These are phyloP conservation scores for Pseudomyrmex dendroicus DNA, from an alignment of 1,140 invertebrate species.

Conservation along the genomic window DNA sequence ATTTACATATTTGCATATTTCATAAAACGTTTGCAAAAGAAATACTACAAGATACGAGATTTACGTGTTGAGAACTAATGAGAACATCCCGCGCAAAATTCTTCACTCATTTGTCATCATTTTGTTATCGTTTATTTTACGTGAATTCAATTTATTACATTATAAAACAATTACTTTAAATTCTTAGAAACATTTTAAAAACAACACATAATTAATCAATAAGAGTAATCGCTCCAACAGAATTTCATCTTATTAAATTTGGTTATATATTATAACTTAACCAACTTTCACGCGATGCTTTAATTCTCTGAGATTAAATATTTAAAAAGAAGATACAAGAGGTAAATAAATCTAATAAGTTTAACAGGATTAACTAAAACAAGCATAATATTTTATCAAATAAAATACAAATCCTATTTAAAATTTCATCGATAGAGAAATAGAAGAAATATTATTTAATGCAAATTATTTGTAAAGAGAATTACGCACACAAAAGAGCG, in stretches of 20 bases:
- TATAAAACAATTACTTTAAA: neutral
- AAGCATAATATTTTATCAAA: neutral
- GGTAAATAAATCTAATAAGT: slow-evolving; percentile 15
- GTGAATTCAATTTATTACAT: neutral
- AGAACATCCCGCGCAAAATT: too few relatives aligned
- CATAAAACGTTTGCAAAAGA: neutral
- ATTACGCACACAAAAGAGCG: slow-evolving; percentile 5
- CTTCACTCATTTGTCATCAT: too few relatives aligned
- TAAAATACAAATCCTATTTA: neutral
- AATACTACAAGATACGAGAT: neutral
- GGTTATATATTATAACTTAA: too few relatives aligned
- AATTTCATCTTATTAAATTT: too few relatives aligned
- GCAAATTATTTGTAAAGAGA: slow-evolving; percentile 25
- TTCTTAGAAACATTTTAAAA: neutral
- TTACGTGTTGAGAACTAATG: too few relatives aligned
- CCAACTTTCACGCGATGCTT: too few relatives aligned
- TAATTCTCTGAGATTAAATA: too few relatives aligned
- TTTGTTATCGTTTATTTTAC: neutral
- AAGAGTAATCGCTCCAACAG: neutral
- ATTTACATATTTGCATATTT: slow-evolving; percentile 2
- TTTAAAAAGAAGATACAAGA: neutral
- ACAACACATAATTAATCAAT: neutral
- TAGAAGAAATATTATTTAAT: neutral
- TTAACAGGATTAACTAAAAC: neutral
- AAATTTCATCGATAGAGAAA: neutral